phyloP scores from a whole-genome alignment of 2,888 invertebrate genomes.

The Bursaphelenchus okinawaensis region DNA sequence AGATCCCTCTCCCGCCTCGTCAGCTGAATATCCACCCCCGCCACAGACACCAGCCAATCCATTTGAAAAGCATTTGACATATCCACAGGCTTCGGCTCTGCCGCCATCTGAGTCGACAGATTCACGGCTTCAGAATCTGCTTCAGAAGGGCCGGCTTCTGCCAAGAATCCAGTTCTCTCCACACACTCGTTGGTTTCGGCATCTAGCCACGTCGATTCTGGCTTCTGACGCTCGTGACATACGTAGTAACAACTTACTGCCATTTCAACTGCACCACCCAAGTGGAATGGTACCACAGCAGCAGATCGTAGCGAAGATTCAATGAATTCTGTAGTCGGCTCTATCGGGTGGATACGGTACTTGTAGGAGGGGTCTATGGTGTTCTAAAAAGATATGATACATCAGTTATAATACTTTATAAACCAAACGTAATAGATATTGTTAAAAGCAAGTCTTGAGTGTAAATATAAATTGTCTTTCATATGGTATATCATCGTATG shows the following conservation, averaged over 20 bases:
- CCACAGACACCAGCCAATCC: not conserved
- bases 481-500: too few species aligned
- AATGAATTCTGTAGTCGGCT: not conserved
- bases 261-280: constrained; percentile 25
- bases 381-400: not conserved
- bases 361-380: not conserved
- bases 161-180: constrained; percentile 7
- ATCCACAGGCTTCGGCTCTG: not conserved
- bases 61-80: not conserved
- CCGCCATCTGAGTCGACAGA: not conserved
- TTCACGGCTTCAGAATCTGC: not conserved
- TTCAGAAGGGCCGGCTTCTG: constrained; percentile 8
- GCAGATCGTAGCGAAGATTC: constrained; percentile 20
- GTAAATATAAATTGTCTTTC: too few species aligned
- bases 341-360: not conserved
- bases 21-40: not conserved
- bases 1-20: not conserved
- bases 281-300: constrained; percentile 22
- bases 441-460: too few species aligned
- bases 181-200: constrained; percentile 29
- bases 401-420: not conserved
- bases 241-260: constrained; percentile 29
- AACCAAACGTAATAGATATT: too few species aligned
- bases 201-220: constrained; percentile 19
- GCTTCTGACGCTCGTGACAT: constrained; percentile 22